Evolutionary conservation across 1,140 invertebrate species (phyloP).

Genomic region (Papilio machaon): DNA sequence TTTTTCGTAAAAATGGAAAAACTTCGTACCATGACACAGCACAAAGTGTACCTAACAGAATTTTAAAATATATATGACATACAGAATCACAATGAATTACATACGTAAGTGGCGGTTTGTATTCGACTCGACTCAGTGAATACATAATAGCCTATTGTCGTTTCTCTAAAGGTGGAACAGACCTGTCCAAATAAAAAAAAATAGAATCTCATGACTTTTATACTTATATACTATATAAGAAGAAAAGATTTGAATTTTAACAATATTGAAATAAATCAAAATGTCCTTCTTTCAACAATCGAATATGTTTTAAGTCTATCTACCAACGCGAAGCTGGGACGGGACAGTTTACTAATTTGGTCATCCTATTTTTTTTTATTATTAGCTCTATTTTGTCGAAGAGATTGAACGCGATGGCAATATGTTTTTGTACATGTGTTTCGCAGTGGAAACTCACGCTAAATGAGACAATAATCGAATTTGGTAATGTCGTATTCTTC

Average conservation of each 20-base stretch:
- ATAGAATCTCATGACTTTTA: too few relatives aligned
- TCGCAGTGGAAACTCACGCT: not conserved
- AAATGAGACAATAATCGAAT: not conserved
- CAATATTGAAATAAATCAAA: too few relatives aligned
- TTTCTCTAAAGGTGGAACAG: not conserved
- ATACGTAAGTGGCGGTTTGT: not conserved
- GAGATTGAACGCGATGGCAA: not conserved
- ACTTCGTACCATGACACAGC: not conserved
- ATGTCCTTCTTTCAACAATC: too few relatives aligned
- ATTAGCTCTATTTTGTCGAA: too few relatives aligned
- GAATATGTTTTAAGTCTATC: too few relatives aligned
- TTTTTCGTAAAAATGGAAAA: not conserved
- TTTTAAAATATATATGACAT: not conserved
- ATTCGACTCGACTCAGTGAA: not conserved
- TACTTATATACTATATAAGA: too few relatives aligned
- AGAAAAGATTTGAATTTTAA: too few relatives aligned
- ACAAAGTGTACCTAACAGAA: not conserved
- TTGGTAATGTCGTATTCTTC: not conserved
- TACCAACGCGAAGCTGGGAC: too few relatives aligned
- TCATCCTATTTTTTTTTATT: too few relatives aligned
- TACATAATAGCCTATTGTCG: constrained; percentile 11
- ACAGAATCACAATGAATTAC: not conserved
- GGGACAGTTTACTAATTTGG: too few relatives aligned
- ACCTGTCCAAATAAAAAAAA: not conserved
- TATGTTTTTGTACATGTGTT: not conserved